Evolutionary conservation across 2,113 vertebrate genomes (phyloP).

Genomic region (Phylloscopus whistleri): DNA sequence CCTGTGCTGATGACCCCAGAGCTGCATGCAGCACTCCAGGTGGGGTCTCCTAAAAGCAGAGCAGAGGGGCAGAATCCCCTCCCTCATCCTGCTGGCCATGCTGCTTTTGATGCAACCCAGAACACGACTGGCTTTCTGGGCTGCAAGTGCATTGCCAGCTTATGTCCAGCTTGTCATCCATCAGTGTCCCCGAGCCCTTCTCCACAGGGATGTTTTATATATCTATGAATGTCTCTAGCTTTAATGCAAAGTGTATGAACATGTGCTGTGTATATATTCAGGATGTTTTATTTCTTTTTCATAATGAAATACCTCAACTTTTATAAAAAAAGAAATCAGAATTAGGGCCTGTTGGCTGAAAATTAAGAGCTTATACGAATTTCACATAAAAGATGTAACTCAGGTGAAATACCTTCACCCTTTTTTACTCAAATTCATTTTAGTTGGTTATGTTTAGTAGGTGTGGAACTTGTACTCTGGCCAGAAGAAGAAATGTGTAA

Average conservation of each 20-base stretch:
- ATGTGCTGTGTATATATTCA: not conserved
- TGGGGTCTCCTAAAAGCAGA: not conserved
- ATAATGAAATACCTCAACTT: not conserved
- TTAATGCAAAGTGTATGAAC: not conserved
- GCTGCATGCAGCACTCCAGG: not conserved
- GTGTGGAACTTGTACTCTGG: not conserved
- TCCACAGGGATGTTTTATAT: not conserved
- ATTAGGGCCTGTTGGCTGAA: not conserved
- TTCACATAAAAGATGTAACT: not conserved
- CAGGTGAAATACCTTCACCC: not conserved
- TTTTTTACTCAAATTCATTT: not conserved
- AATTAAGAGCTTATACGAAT: not conserved
- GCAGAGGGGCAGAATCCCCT: not conserved
- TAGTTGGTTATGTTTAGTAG: not conserved
- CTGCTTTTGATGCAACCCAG: not conserved
- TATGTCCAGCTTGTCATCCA: not conserved
- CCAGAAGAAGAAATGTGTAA: not conserved
- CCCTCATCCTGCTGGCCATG: fast-evolving
- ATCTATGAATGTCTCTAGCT: not conserved
- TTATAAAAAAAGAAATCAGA: not conserved
- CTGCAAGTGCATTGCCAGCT: fast-evolving
- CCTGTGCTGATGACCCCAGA: not conserved
- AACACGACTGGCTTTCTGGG: fast-evolving
- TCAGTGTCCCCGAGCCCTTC: not conserved
- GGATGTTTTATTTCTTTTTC: not conserved